phyloP scores from a whole-genome alignment of 2,797 vertebrate genomes.

The Myotis daubentonii region DNA sequence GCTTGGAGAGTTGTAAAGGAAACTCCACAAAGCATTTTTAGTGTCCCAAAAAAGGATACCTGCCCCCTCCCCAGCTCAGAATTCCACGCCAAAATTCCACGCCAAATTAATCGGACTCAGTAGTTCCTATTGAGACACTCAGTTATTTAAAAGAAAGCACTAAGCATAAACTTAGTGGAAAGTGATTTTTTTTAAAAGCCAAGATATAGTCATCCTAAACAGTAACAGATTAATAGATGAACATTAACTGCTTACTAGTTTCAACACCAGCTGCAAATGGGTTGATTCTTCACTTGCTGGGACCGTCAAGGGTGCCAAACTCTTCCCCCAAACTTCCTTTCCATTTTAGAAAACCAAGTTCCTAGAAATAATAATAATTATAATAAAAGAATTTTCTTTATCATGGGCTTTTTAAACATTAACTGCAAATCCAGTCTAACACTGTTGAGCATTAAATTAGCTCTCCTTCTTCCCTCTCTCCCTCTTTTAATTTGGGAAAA shows the following conservation, averaged over 20 bases:
- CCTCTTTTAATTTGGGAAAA: constrained; percentile 39
- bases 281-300: constrained; percentile 23
- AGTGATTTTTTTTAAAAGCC: constrained; percentile 50
- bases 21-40: not conserved
- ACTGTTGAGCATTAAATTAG: constrained; percentile 19
- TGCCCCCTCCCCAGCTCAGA: not conserved
- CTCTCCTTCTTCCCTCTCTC: not conserved
- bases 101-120: constrained; percentile 64
- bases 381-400: constrained; percentile 3
- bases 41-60: constrained; percentile 4
- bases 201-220: constrained; percentile 17
- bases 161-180: constrained; percentile 61
- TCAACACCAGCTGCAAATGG: constrained; percentile 42
- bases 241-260: constrained; percentile 49
- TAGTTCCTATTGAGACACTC: constrained; percentile 54
- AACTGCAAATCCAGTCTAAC: constrained; percentile 21
- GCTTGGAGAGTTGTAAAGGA: not conserved
- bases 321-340: constrained; percentile 49
- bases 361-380: constrained; percentile 52
- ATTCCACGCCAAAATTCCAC: constrained; percentile 33
- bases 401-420: constrained; percentile 47
- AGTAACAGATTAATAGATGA: constrained; percentile 45
- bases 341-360: constrained; percentile 57
- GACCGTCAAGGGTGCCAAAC: not conserved
- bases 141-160: constrained; percentile 34